Conservation (phyloP, 2,888 invertebrate species). For the Ochlodes sylvanus region DNA sequence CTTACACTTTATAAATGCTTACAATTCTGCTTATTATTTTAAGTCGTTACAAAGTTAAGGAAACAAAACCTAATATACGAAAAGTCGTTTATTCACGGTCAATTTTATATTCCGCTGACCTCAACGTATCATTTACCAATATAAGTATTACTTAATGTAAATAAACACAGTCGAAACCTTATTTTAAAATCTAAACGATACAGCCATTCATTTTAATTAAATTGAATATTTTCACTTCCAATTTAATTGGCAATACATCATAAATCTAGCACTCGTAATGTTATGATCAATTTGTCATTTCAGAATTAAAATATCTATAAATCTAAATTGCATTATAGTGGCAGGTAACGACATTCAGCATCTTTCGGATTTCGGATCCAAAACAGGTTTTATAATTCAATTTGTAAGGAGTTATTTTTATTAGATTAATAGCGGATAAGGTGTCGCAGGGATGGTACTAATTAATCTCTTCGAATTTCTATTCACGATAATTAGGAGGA, state of each 20-base stretch:
- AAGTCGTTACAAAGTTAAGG: conserved; percentile 1
- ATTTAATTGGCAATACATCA: conserved; percentile 52
- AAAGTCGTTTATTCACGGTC: neutral
- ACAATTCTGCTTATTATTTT: neutral
- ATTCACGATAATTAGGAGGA: conserved; percentile 72
- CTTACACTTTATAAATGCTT: neutral
- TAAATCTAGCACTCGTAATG: conserved; percentile 58
- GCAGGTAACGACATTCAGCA: conserved; percentile 54
- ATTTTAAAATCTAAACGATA: conserved; percentile 13
- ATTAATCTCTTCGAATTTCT: conserved; percentile 74
- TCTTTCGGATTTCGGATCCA: conserved; percentile 53
- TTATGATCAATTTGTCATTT: conserved; percentile 58
- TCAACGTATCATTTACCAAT: neutral
- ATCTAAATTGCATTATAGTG: conserved; percentile 64
- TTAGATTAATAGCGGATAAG: conserved; percentile 76
- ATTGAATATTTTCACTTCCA: conserved; percentile 45
- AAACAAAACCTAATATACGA: neutral
- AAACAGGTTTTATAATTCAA: conserved; percentile 72
- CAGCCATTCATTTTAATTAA: conserved; percentile 38
- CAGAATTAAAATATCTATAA: conserved; percentile 61
- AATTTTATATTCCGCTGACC: neutral
- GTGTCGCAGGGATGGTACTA: conserved; percentile 75
- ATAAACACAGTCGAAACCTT: neutral
- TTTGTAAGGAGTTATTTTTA: conserved; percentile 69
- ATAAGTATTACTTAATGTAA: neutral